phyloP scores from a whole-genome alignment of 2,888 invertebrate species.

The Macaria notata region DNA sequence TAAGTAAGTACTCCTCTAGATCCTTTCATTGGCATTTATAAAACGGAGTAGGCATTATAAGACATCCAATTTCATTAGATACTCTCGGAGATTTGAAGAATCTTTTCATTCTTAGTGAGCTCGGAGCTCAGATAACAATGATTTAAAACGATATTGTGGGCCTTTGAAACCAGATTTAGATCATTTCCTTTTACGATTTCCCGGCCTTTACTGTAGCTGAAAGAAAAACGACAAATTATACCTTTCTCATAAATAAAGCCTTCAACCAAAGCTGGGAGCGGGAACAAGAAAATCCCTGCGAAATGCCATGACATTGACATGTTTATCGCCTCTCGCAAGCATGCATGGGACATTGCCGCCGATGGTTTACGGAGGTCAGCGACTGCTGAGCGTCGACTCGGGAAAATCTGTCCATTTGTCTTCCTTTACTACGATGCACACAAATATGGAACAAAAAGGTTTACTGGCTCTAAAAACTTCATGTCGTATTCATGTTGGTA shows the following conservation, averaged over 20 bases:
- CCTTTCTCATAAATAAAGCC: constrained; percentile 9
- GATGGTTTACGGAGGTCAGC: constrained; percentile 7
- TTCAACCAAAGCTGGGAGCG: constrained; percentile 8
- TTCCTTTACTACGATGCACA: too few relatives aligned
- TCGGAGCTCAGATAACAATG: constrained; percentile 3
- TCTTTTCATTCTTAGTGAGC: neutral
- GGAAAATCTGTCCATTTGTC: too few relatives aligned
- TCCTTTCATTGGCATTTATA: constrained; percentile 8
- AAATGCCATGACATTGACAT: constrained; percentile 25
- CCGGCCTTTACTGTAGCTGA: neutral
- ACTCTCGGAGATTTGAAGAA: constrained; percentile 2
- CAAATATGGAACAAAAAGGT: too few relatives aligned
- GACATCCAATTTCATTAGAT: constrained; percentile 13
- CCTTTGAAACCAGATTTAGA: constrained; percentile 5
- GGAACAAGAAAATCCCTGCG: constrained; percentile 18
- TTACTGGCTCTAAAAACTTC: too few relatives aligned
- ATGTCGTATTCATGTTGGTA: too few relatives aligned
- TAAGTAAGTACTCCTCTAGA: neutral
- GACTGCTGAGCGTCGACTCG: neutral
- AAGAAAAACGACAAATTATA: constrained; percentile 13
- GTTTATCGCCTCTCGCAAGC: constrained; percentile 23
- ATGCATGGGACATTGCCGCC: constrained; percentile 19
- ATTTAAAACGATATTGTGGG: constrained; percentile 2
- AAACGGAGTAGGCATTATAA: constrained; percentile 7
- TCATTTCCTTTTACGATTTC: constrained; percentile 7